phyloP scores from a whole-genome alignment of 2,888 invertebrate species.

The Ormyrus rosae region DNA sequence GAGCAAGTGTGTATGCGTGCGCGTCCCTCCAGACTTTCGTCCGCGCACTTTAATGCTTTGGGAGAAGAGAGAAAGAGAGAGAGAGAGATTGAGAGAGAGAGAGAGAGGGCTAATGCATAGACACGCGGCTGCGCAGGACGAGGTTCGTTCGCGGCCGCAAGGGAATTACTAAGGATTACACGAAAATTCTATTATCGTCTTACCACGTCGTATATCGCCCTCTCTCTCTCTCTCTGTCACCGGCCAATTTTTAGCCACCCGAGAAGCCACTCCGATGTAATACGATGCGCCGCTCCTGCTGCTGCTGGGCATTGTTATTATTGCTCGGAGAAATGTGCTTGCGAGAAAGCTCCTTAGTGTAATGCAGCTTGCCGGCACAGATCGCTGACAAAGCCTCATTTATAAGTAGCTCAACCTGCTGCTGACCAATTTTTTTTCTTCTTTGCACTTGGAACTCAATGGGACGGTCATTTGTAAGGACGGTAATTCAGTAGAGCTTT shows the following conservation, averaged over 20 bases:
- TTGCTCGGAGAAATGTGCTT: neutral
- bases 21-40: conserved; percentile 23
- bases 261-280: conserved; percentile 26
- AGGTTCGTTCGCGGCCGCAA: conserved; percentile 67
- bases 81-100: no score
- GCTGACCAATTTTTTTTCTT: no score
- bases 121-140: conserved; percentile 17
- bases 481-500: no score
- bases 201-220: conserved; percentile 45
- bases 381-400: conserved; percentile 35
- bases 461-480: no score
- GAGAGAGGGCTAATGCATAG: no score
- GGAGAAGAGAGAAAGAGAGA: neutral
- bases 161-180: conserved; percentile 74
- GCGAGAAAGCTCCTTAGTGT: no score
- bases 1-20: conserved; percentile 56
- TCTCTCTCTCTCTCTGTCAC: neutral
- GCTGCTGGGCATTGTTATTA: neutral
- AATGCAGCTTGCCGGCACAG: no score
- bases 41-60: conserved; percentile 14
- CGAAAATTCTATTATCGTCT: conserved; percentile 74
- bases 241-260: neutral
- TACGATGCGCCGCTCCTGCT: neutral
- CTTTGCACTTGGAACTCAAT: no score
- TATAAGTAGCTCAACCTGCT: neutral